These are phyloP conservation scores for Tiliqua scincoides DNA, from an alignment of 2,113 vertebrate species.

Conservation along the genomic window DNA sequence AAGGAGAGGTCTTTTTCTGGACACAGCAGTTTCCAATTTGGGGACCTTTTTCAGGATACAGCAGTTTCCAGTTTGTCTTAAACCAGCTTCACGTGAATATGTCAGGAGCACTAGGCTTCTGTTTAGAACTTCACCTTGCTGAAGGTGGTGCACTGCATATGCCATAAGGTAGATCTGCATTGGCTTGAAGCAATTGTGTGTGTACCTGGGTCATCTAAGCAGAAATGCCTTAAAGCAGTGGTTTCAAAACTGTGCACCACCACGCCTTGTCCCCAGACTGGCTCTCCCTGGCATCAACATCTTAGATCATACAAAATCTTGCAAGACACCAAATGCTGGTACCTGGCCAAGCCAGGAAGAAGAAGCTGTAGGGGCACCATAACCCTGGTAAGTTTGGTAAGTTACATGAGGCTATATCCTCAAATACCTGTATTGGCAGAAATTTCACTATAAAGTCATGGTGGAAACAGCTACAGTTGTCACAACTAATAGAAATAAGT, in stretches of 20 bases:
- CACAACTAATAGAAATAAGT: not conserved
- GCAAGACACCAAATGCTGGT: too few species aligned
- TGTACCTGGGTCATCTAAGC: not conserved
- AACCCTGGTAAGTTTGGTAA: too few species aligned
- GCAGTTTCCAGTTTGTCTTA: too few species aligned
- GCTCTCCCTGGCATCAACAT: too few species aligned
- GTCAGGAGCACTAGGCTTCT: not conserved
- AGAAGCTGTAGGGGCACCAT: not conserved
- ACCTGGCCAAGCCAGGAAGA: not conserved
- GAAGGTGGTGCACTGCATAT: not conserved
- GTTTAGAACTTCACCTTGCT: not conserved
- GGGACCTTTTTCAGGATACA: too few species aligned
- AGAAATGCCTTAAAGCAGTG: not conserved
- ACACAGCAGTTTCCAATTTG: too few species aligned
- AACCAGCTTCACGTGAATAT: not conserved
- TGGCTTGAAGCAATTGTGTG: not conserved
- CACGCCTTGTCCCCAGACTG: too few species aligned
- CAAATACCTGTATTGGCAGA: not conserved
- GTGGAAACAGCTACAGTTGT: not conserved
- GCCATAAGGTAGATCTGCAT: not conserved
- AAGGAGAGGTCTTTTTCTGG: too few species aligned
- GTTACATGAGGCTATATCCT: not conserved
- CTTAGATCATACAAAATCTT: too few species aligned
- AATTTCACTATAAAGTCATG: not conserved
- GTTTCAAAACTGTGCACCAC: too few species aligned